phyloP scores from a whole-genome alignment of 2,797 vertebrate species.

The Tolypeutes matacus region DNA sequence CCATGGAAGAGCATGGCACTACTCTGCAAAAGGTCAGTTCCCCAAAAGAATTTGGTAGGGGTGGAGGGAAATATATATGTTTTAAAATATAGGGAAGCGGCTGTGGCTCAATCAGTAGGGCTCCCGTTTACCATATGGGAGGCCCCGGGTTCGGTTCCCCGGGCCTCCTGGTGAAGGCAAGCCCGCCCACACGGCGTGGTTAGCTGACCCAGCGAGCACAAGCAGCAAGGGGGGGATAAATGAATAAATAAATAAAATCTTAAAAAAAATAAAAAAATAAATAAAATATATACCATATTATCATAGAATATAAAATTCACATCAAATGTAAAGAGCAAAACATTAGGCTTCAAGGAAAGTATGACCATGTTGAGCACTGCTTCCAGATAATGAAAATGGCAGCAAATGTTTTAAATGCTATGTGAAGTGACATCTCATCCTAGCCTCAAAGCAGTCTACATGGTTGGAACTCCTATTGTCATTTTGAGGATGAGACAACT shows the following conservation, averaged over 20 bases:
- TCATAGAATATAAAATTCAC: background rate
- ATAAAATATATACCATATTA: background rate
- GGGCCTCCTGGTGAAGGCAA: too few species aligned
- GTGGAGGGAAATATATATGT: background rate
- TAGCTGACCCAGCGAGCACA: too few species aligned
- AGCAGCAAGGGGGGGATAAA: too few species aligned
- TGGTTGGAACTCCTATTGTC: background rate
- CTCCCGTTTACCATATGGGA: too few species aligned
- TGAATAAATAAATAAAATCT: too few species aligned
- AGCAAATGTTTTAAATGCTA: background rate
- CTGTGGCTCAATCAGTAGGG: too few species aligned
- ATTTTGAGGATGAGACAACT: background rate
- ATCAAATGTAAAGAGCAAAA: background rate
- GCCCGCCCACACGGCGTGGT: too few species aligned
- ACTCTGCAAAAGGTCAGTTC: background rate
- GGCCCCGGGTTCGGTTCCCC: too few species aligned
- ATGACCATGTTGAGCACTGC: background rate
- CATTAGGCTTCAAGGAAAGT: background rate
- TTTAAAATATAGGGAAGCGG: too few species aligned
- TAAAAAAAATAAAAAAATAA: too few species aligned
- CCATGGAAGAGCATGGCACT: background rate
- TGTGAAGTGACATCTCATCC: background rate
- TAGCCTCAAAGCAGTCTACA: background rate
- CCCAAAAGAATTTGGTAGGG: background rate
- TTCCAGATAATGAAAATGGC: background rate